A percentile compares a stretch with the other conserved stretches of the same genome.
These are phyloP conservation scores for Prietella phreatophila DNA, from an alignment of 2,113 vertebrate genomes.

Conservation along the genomic window DNA sequence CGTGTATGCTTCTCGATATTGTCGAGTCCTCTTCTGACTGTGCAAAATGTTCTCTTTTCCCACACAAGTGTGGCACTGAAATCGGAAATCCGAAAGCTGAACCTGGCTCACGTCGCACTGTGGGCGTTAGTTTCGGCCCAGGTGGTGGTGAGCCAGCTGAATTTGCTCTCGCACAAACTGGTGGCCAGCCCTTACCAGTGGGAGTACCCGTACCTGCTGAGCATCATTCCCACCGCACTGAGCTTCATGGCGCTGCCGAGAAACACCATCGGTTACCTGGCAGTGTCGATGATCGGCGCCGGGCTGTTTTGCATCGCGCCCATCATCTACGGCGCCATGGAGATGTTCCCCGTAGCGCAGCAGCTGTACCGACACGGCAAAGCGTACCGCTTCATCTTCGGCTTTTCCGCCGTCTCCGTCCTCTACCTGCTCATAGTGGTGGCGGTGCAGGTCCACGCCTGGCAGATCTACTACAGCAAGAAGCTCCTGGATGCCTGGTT, in stretches of 20 bases:
- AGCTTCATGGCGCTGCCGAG: slow-evolving; percentile 88
- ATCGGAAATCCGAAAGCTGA: slow-evolving; percentile 93
- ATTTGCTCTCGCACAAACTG: slow-evolving; percentile 83
- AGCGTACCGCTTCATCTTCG: slow-evolving; percentile 92
- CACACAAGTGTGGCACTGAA: slow-evolving; percentile 85
- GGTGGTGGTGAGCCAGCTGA: slow-evolving; percentile 85
- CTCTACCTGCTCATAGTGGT: slow-evolving; percentile 91
- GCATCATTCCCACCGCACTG: slow-evolving; percentile 82
- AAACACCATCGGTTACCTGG: slow-evolving; percentile 97
- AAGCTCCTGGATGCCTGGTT: slow-evolving; percentile 97
- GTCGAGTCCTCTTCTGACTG: neutral
- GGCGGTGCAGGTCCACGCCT: slow-evolving; percentile 89
- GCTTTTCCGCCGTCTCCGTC: slow-evolving; percentile 85
- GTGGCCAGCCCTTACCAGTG: slow-evolving; percentile 94
- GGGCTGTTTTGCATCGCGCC: slow-evolving; percentile 92
- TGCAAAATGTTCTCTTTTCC: neutral
- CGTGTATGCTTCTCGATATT: slow-evolving; percentile 45
- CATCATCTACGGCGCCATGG: slow-evolving; percentile 92
- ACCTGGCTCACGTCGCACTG: slow-evolving; percentile 82
- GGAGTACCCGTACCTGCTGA: slow-evolving; percentile 94
- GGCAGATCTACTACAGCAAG: slow-evolving; percentile 98
- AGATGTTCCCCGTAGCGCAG: slow-evolving; percentile 96
- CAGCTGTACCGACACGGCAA: slow-evolving; percentile 94
- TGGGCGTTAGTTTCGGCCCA: slow-evolving; percentile 88
- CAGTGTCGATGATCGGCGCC: slow-evolving; percentile 92